A percentile compares a stretch with the other conserved stretches of the same genome.
Evolutionary conservation across 2,113 vertebrate species (phyloP).

Genomic region (Pseudois nayaur): DNA sequence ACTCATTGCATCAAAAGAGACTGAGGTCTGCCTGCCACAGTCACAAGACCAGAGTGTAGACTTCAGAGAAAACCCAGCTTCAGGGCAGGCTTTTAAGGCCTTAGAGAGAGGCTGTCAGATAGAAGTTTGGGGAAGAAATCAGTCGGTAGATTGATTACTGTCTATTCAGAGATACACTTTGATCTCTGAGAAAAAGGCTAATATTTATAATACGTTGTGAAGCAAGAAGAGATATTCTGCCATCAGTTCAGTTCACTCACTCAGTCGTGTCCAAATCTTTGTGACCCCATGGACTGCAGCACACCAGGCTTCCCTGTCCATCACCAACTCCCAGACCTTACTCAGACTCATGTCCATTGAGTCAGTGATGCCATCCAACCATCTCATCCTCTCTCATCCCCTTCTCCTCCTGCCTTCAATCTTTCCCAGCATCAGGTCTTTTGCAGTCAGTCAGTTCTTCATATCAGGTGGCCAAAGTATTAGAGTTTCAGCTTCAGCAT

Average conservation of each 20-base stretch:
- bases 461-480: not conserved
- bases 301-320: not conserved
- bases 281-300: fast-evolving
- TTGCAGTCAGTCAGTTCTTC: not conserved
- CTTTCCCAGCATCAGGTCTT: not conserved
- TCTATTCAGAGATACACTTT: not conserved
- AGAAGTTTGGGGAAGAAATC: not conserved
- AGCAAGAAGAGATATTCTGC: not conserved
- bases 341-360: not conserved
- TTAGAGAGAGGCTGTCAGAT: not conserved
- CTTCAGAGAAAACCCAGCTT: not conserved
- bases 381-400: not conserved
- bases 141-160: not conserved
- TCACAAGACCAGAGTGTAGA: not conserved
- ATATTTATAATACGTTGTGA: not conserved
- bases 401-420: not conserved
- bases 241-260: not conserved
- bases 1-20: not conserved
- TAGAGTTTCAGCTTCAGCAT: not conserved
- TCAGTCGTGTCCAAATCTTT: not conserved
- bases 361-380: not conserved
- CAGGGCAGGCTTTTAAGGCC: not conserved
- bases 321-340: not conserved
- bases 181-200: not conserved
- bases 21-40: not conserved